phyloP scores from a whole-genome alignment of 2,113 vertebrate genomes.

The Sorex fumeus region DNA sequence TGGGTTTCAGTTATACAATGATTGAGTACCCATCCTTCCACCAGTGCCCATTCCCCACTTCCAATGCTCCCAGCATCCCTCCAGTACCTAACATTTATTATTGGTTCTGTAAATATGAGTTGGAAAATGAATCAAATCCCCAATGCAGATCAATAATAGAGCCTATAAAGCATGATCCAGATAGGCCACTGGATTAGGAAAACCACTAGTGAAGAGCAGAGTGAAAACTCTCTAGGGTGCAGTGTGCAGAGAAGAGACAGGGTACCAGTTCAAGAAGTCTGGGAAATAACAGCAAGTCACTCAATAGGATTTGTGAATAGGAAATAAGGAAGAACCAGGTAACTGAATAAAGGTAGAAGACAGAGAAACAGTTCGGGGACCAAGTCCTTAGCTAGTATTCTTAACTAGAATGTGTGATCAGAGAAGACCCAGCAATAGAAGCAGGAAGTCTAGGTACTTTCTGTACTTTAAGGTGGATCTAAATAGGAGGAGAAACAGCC shows the following conservation, averaged over 20 bases:
- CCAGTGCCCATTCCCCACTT: too few species aligned
- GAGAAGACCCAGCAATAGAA: neutral
- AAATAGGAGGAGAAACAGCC: neutral
- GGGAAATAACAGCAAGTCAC: neutral
- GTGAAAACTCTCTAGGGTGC: neutral
- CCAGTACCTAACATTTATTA: too few species aligned
- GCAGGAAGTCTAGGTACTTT: neutral
- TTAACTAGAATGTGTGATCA: neutral
- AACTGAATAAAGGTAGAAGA: neutral
- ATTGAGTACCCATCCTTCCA: too few species aligned
- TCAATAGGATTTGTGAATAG: neutral
- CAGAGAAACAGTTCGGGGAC: neutral
- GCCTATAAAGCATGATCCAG: neutral
- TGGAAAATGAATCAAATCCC: neutral
- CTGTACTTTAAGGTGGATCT: neutral
- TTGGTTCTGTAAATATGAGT: neutral
- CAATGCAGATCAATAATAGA: too few species aligned
- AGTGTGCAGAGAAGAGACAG: neutral
- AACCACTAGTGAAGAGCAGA: neutral
- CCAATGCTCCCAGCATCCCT: too few species aligned
- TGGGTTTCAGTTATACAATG: too few species aligned
- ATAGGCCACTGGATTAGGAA: neutral
- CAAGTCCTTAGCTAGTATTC: neutral
- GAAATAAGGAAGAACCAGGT: neutral
- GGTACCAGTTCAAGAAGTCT: too few species aligned